phyloP scores from a whole-genome alignment of 2,797 vertebrate species.

The Aulostomus chinensis region DNA sequence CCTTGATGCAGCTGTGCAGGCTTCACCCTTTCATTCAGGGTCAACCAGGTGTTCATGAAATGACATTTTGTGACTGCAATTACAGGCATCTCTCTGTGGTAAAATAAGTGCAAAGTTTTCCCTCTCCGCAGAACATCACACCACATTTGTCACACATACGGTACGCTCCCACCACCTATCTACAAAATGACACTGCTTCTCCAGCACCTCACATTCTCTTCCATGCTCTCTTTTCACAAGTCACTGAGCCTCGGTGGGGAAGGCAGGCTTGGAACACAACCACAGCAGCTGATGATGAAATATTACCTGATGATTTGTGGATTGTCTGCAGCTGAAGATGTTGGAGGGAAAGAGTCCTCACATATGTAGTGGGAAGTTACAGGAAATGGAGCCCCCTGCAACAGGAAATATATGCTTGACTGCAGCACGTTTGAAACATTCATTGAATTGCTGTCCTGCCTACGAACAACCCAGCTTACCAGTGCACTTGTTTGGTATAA shows the following conservation, averaged over 20 bases:
- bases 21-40: neutral
- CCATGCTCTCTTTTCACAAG: conserved; percentile 22
- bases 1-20: neutral
- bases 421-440: too few species aligned
- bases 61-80: conserved; percentile 47
- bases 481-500: too few species aligned
- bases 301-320: conserved; percentile 67
- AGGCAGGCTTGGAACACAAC: conserved; percentile 46
- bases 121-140: conserved; percentile 29
- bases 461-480: too few species aligned
- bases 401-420: too few species aligned
- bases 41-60: conserved; percentile 29
- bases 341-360: conserved; percentile 34
- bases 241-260: conserved; percentile 23
- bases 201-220: conserved; percentile 32
- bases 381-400: too few species aligned
- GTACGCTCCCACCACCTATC: conserved; percentile 7
- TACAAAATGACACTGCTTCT: conserved; percentile 19
- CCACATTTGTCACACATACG: conserved; percentile 22
- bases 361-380: conserved; percentile 46
- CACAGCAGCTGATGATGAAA: conserved; percentile 73
- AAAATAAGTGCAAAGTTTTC: conserved; percentile 39
- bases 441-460: too few species aligned
- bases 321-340: conserved; percentile 57
- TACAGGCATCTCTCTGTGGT: conserved; percentile 7